phyloP scores from a whole-genome alignment of 2,888 invertebrate species.

The Polymixis lichenea region DNA sequence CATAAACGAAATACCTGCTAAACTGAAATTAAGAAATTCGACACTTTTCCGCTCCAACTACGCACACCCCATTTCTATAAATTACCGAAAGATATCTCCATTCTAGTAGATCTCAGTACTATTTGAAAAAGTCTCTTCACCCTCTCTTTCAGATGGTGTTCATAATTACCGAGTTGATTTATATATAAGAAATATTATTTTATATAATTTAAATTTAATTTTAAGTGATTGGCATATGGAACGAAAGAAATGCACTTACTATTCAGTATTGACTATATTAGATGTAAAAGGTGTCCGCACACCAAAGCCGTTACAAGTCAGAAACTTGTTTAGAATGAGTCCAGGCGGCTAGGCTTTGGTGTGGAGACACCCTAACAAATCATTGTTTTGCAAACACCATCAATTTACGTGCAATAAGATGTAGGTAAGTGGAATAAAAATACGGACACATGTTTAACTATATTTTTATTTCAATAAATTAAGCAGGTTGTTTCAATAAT shows the following conservation, averaged over 20 bases:
- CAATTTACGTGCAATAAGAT: conserved; percentile 7
- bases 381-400: not conserved
- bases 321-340: not conserved
- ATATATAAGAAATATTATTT: conserved; percentile 3
- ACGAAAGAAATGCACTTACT: not conserved
- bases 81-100: conserved; percentile 1
- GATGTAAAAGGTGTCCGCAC: not conserved
- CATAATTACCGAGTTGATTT: not conserved
- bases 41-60: no score
- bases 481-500: conserved; percentile 82
- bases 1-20: no score
- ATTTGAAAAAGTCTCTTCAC: not conserved
- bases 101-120: not conserved
- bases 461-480: conserved; percentile 87
- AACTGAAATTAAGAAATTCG: no score
- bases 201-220: not conserved
- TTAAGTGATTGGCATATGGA: not conserved
- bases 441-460: conserved; percentile 73
- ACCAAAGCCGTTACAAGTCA: not conserved
- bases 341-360: not conserved
- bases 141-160: not conserved
- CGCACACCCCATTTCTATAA: not conserved
- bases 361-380: not conserved
- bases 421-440: conserved; percentile 46
- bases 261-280: conserved; percentile 13